A percentile compares a stretch with the other conserved stretches of the same genome.
These are phyloP conservation scores for Gnathonemus echidnorhynchus DNA, from an alignment of 2,113 vertebrate species.

Conservation along the genomic window DNA sequence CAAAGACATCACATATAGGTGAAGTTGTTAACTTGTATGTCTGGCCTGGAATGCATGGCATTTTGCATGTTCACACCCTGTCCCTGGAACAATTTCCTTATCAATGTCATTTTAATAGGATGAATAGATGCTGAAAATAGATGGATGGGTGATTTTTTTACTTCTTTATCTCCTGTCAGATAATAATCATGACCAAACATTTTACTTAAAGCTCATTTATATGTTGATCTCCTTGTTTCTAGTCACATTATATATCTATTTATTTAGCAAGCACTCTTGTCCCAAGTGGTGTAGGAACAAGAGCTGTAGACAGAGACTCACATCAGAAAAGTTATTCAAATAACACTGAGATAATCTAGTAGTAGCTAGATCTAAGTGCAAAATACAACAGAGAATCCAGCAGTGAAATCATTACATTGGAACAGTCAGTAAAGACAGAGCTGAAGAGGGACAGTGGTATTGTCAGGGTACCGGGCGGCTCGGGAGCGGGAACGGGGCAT, in stretches of 20 bases:
- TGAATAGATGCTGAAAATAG: background rate
- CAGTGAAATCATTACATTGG: background rate
- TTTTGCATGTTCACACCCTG: background rate
- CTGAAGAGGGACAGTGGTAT: background rate
- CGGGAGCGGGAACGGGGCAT: too few species aligned
- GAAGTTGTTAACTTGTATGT: background rate
- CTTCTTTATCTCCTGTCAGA: background rate
- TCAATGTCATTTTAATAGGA: background rate
- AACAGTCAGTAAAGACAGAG: background rate
- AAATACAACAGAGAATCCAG: background rate
- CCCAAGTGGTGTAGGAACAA: background rate
- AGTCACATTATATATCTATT: background rate
- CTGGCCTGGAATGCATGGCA: background rate
- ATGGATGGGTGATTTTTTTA: background rate
- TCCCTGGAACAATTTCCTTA: background rate
- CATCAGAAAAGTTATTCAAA: background rate
- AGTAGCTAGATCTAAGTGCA: background rate
- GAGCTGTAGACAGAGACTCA: background rate
- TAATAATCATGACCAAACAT: background rate
- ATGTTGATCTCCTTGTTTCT: background rate
- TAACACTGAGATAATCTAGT: background rate
- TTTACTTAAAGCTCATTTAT: background rate
- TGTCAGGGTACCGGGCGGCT: too few species aligned
- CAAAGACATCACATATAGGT: background rate
- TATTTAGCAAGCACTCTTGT: background rate